Percentiles rank a stretch among this genome's conserved stretches.
phyloP scores from a whole-genome alignment of 1,140 invertebrate species.

The Pygmarrhopalites habei region DNA sequence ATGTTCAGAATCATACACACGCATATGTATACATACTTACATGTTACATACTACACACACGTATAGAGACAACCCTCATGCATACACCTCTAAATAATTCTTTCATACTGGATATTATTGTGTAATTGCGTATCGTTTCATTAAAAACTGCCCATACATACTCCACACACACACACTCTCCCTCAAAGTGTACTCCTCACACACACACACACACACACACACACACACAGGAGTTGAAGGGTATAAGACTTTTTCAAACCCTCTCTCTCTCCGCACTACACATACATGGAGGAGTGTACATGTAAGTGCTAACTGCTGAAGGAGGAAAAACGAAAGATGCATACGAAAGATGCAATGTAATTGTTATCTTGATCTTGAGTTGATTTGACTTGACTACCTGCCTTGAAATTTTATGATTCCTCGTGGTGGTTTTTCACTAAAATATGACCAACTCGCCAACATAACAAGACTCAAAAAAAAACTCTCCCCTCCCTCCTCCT shows the following conservation, averaged over 20 bases:
- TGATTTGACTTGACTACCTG: conserved; percentile 10
- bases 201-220: no score
- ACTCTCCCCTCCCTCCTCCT: no score
- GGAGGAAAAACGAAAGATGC: neutral
- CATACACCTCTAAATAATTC: no score
- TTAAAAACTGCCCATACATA: no score
- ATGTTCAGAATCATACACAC: neutral
- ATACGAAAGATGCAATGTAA: conserved; percentile 7
- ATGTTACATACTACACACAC: neutral
- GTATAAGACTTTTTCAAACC: neutral
- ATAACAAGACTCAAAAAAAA: no score
- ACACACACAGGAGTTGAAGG: no score
- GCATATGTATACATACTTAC: neutral
- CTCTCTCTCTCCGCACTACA: neutral
- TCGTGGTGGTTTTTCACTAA: conserved; percentile 8
- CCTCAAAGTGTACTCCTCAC: no score
- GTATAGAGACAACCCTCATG: no score
- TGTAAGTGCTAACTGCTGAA: neutral
- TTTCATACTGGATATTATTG: no score
- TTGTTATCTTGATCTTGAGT: conserved; percentile 13
- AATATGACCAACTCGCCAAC: conserved; percentile 3
- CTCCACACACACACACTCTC: no score
- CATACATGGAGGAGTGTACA: neutral
- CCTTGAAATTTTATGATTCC: conserved; percentile 14
- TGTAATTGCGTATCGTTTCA: no score